Evolutionary conservation across 2,888 invertebrate species (phyloP), one percentile per base, ranked within the genome.

Genomic region (Platycheirus albimanus): DNA sequence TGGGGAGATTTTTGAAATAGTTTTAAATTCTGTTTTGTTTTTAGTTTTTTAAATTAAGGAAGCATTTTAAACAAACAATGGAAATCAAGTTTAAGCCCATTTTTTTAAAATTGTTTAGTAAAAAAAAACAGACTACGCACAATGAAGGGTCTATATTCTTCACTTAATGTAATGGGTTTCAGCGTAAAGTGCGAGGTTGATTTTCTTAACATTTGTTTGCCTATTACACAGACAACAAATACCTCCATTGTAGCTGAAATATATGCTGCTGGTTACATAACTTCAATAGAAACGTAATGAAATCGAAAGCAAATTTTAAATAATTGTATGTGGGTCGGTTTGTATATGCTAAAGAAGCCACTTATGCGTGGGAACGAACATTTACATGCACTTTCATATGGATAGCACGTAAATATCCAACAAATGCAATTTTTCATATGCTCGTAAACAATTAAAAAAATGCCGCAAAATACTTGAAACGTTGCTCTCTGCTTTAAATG

Each of bases 291-390:
- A 11, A 19, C 24, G n/a, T 19, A 41, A 63, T 63, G 41, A 52
- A 71, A 71, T 52, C 24, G 20, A 71, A 61, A 63, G 41, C 2
- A 28, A 30, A 20, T n/a, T 41, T 63, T 51, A 30, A 51, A 38
- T 49, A 47, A 24, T 56, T 45, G 1, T 47, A 20, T 49, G 8
- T n/a, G 8, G 47, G 36, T 45, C n/a, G 33, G 13, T 8, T n/a
- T 7, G 30, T 33, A 8, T 33, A 45, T 45, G 30, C 1, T 38
- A n/a, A n/a, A 24, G 24, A 24, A 67, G 13, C 38, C 41, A 56
- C 13, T 51, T 58, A 11, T 41, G 19, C 19, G 49, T 70, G 70
- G 70, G 70, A 70, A 70, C 1, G 0, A n/a, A n/a, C n/a, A n/a
- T 5, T 33, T n/a, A 19, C 7, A 2, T 56, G 20, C 36, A 54